Base-by-base conservation (phyloP, 2,113 vertebrate species). In the Vireo altiloquus region DNA sequence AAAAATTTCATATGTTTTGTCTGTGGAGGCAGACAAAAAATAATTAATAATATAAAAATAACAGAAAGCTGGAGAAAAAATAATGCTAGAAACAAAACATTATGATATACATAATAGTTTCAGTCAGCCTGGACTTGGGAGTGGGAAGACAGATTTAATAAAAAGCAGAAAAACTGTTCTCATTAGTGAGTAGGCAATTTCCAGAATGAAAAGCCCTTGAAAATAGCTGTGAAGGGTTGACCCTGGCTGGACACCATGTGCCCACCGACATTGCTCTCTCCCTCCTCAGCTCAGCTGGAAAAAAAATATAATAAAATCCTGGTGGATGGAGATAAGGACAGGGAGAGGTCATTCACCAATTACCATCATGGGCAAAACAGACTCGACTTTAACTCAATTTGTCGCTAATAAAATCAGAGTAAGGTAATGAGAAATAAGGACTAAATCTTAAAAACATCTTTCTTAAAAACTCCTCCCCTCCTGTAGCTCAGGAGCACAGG, bases 241-340 rank as follows among this genome's bases (percentile, higher is more conserved):
- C 53, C 28, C n/a, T 81, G 33, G 19, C 8, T 50, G 46, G 25
- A 39, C 2, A 18, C 5, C 27, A 15, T 15, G n/a, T 20, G 14
- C 20, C 7, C 24, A 53, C 9, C 39, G 69, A 49, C 18, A 13
- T 35, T 4, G 0, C 4, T 44, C 63, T 65, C 1, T 54, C 27
- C 6, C 9, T 74, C 14, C 49, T 75, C 66, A 75, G 25, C 16
- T n/a, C 3, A 0, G 13, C 5, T 1, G 20, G 22, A 60, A 25
- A 60, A 71, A 31, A 72, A 35, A 42, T 21, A 22, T 7, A 70
- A n/a, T 1, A 4, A 69, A 53, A n/a, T 30, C 10, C 42, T 53
- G 0, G 0, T 42, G 25, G 30, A 47, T 52, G 1, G 3, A 65
- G 21, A 35, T 7, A 46, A 72, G 53, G 47, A 40, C 24, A 56